Evolutionary conservation across 1,140 invertebrate genomes (phyloP), one percentile per base, ranked within the genome.

Genomic region (Bombus pyrosoma): DNA sequence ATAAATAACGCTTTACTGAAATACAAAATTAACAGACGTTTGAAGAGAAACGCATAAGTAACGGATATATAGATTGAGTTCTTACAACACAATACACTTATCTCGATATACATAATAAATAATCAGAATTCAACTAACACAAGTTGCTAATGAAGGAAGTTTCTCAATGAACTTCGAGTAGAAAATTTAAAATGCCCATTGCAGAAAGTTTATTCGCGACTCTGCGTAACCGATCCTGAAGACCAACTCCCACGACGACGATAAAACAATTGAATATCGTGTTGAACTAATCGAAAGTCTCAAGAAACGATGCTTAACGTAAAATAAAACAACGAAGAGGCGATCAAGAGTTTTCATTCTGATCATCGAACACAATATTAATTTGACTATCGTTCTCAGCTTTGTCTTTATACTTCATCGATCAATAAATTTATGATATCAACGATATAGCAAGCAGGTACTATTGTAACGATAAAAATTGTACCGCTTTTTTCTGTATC

Each of bases 251-350:
- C 37, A 25, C 37, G n/a, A 15, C 25, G 68, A 15, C 8, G 80
- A n/a, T 34, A 41, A 71, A 69, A 57, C 43, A 81, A 81, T 81
- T 57, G 73, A 87, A 86, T 87, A 87, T 86, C 34, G 71, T 43
- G 77, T 76, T 86, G 25, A 18, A 41, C 37, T 39, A 71, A 28
- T 71, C 64, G 32, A 62, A 86, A 86, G 84, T 86, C 81, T 66
- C 1, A 3, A 0, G 5, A 32, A 18, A 66, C 64, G n/a, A 8
- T 9, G n/a, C 15, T 66, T 8, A 18, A 66, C n/a, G n/a, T 18
- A n/a, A 66, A 32, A 66, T 66, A 8, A 32, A 66, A 66, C 64
- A 32, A 32, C n/a, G n/a, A 32, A 32, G 15, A 2, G 18, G 12
- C 10, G n/a, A 62, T 28, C 12, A 62, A 13, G 12, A 62, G 10